Base-by-base conservation (phyloP, 1,140 invertebrate species). In the Rhyzopertha dominica region DNA sequence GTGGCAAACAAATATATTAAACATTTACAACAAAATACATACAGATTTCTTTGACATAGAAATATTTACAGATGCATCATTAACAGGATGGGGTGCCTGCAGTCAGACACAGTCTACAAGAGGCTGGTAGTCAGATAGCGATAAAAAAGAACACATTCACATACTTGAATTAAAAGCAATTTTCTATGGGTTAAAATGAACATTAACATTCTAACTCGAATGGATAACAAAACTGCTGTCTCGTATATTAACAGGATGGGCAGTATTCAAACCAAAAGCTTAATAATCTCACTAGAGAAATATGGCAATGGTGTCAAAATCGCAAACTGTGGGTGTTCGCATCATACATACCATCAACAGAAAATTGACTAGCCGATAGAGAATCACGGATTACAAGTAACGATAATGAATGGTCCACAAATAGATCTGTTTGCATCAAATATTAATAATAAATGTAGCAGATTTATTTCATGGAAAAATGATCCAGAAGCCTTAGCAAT, bases 151-250 rank as follows among this genome's bases (percentile, higher is more conserved):
- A 12, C 49, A 58, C 25, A 60, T 60, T 10, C 56, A 56, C 53
- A 49, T 14, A 29, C 43, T 58, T n/a, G 58, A 60, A 40, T 22
- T 58, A 9, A 10, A 14, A 32, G 58, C 58, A 37, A 53, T 48
- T 5, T 58, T 51, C 38, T 50, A 48, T 19, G 54, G 30, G 1
- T 24, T 59, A 31, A 54, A 59, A 44, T 46, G 31, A 12, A 5
- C 24, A n/a, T 7, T 12, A 24, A 38, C 5, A 40, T 54, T 8
- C 25, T 54, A 13, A 24, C 43, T 14, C 18, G 52, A 23, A 23
- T 47, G 10, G 44, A 54, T 37, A 51, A 54, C 37, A 51, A 42
- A 2, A 59, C 57, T 41, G 67, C 70, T 62, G 70, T 72, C 63
- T 64, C 66, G 63, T 68, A 54, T 35, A 50, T 59, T 12, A 59